A percentile compares a stretch with the other conserved stretches of the same genome.
Conservation (phyloP, 2,113 vertebrate species). For the Dinomys branickii region DNA sequence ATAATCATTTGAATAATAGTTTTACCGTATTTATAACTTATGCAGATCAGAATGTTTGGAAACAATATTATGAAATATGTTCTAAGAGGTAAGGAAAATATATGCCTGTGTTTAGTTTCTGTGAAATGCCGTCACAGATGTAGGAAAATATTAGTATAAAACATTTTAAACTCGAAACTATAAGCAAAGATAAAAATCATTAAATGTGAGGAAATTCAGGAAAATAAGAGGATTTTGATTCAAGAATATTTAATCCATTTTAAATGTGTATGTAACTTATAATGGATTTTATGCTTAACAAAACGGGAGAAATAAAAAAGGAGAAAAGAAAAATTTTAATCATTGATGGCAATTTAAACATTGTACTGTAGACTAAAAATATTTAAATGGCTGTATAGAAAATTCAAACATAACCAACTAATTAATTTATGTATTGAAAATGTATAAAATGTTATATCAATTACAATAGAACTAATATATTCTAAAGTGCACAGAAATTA, state of each 20-base stretch:
- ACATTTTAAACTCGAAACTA: neutral
- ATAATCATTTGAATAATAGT: neutral
- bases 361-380: neutral
- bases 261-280: neutral
- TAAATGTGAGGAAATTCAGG: neutral
- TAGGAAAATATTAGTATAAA: neutral
- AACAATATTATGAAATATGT: neutral
- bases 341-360: neutral
- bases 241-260: neutral
- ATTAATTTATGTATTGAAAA: neutral
- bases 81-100: too few relatives aligned
- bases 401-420: neutral
- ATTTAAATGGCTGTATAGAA: neutral
- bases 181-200: neutral
- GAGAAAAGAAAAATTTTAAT: neutral
- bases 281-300: neutral
- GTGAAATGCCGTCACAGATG: neutral
- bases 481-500: neutral
- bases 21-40: neutral
- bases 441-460: neutral
- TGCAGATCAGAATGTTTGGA: neutral
- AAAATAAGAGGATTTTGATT: neutral
- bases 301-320: neutral
- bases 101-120: neutral
- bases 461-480: neutral